Evolutionary conservation across 2,797 vertebrate genomes (phyloP), one percentile per base, ranked within the genome.

Genomic region (Triplophysa yarkandensis): DNA sequence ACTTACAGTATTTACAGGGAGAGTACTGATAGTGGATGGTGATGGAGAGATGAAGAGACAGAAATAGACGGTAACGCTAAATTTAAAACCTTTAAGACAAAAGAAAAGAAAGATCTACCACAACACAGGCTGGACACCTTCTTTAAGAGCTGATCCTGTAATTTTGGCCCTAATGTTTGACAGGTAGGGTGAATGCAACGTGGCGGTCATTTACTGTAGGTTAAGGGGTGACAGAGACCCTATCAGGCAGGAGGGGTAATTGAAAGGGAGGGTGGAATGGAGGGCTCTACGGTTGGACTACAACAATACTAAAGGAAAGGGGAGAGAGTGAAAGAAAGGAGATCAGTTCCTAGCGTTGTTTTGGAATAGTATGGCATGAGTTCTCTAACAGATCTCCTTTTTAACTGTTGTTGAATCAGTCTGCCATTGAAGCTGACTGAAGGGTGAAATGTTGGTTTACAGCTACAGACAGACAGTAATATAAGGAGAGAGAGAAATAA

Each of bases 141-240:
- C 81, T 48, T 76, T 57, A 79, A 60, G 78, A 83, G 86, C 84
- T 77, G 2, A 69, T 88, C 86, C 84, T 86, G 83, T 82, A 34
- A 81, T 85, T 81, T 85, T 83, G 78, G 70, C 67, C 71, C 77
- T 83, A 57, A 81, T 81, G 76, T 77, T 76, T 83, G 75, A 75
- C 82, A 72, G 68, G 57, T 62, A 78, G 39, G 50, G 60, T 54
- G 25, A 14, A 68, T 66, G 71, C 68, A 81, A 79, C n/a, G n/a
- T 67, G 72, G 21, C 48, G 54, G 41, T 57, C 62, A 66, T 50
- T 62, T 36, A 34, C 39, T 65, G 16, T n/a, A 74, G 21, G 21
- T 7, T 46, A 36, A 9, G 48, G 21, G 16, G 57, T 2, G 6
- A n/a, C 19, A 50, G 43, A 48, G 41, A 61, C 41, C 57, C 21